These are phyloP conservation scores for Anastatus disparis DNA, from an alignment of 1,140 invertebrate genomes.

Conservation along the genomic window DNA sequence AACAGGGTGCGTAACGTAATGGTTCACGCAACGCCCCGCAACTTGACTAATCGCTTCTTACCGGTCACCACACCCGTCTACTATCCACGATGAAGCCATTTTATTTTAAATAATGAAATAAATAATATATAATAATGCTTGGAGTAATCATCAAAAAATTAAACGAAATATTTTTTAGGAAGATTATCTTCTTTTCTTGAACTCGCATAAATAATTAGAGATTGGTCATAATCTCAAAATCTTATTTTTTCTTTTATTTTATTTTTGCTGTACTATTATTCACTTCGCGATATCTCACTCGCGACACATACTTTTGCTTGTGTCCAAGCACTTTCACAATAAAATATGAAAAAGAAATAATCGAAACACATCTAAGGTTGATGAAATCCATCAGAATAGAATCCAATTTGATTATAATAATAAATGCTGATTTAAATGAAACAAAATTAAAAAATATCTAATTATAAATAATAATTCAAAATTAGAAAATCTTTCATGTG, in stretches of 20 bases:
- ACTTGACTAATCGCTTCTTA: conserved; percentile 67
- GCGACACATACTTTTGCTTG: conserved; percentile 10
- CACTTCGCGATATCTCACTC: background rate
- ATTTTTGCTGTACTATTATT: background rate
- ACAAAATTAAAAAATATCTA: no score
- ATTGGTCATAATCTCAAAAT: no score
- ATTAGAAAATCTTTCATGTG: background rate
- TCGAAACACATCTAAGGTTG: background rate
- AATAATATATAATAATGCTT: no score
- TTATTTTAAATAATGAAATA: no score
- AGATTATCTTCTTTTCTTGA: conserved; percentile 17
- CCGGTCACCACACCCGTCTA: conserved; percentile 47
- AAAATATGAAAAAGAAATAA: no score
- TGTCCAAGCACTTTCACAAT: conserved; percentile 19
- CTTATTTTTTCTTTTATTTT: no score
- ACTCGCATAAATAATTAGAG: no score
- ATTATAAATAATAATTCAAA: no score
- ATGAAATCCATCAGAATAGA: conserved; percentile 30
- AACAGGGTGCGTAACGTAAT: conserved; percentile 67
- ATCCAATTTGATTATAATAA: no score
- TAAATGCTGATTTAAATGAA: no score
- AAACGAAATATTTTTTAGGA: no score
- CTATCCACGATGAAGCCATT: conserved; percentile 55
- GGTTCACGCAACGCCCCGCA: conserved; percentile 67
- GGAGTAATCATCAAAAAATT: no score